Evolutionary conservation across 2,797 vertebrate species (phyloP).

Genomic region (Tympanoctomys barrerae): DNA sequence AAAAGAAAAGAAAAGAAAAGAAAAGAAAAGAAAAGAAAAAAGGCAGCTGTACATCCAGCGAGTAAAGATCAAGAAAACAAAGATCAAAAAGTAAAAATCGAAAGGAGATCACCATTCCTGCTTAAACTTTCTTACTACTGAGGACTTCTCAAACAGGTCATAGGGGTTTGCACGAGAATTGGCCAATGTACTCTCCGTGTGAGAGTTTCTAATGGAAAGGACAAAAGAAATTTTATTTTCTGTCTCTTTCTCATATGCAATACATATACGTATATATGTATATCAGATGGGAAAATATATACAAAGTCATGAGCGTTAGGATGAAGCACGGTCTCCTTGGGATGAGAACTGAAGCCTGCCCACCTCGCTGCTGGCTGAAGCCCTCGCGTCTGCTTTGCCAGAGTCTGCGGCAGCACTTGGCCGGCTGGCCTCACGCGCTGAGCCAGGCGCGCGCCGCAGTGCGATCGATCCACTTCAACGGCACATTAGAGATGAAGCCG

Average conservation of each 20-base stretch:
- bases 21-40: background rate
- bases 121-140: background rate
- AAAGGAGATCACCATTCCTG: constrained; percentile 64
- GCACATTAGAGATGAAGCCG: constrained; percentile 92
- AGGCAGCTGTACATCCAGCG: background rate
- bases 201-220: background rate
- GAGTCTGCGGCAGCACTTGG: constrained; percentile 83
- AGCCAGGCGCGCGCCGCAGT: constrained; percentile 90
- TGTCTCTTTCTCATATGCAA: background rate
- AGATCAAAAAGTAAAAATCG: background rate
- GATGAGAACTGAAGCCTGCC: constrained; percentile 53
- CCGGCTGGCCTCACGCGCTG: constrained; percentile 86
- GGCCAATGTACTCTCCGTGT: background rate
- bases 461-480: constrained; percentile 95
- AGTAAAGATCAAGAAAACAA: background rate
- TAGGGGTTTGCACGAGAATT: background rate
- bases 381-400: constrained; percentile 56
- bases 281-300: no score
- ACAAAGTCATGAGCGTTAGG: background rate
- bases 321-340: constrained; percentile 71
- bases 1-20: no score
- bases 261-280: background rate
- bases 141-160: background rate
- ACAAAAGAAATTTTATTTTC: background rate
- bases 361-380: background rate